Percentiles rank a stretch among this genome's conserved stretches.
Conservation (phyloP, 2,888 invertebrate genomes). For the Pyrrhia umbra region DNA sequence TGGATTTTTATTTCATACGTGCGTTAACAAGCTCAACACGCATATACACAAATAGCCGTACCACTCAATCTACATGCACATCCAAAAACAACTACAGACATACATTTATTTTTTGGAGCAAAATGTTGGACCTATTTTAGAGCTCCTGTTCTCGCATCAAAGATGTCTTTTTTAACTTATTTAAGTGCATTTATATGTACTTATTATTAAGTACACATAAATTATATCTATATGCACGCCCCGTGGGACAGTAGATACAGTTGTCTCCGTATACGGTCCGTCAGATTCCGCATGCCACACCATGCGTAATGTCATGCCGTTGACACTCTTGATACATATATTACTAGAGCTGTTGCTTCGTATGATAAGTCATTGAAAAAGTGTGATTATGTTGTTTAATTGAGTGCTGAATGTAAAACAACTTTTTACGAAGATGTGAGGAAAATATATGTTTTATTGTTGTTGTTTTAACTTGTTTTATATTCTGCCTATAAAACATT, state of each 20-base stretch:
- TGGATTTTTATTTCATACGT: too few relatives aligned
- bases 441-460: too few relatives aligned
- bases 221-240: background rate
- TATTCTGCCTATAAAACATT: too few relatives aligned
- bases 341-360: slow-evolving; percentile 71
- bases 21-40: too few relatives aligned
- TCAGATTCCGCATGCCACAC: slow-evolving; percentile 81
- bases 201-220: background rate
- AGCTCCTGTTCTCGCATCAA: background rate
- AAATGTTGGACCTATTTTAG: background rate
- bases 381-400: background rate
- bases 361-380: background rate
- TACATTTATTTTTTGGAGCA: background rate
- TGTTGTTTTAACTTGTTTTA: too few relatives aligned
- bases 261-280: slow-evolving; percentile 69
- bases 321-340: slow-evolving; percentile 75
- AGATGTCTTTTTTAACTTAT: background rate
- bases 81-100: too few relatives aligned
- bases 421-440: too few relatives aligned
- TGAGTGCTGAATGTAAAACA: background rate
- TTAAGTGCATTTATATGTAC: slow-evolving; percentile 9
- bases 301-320: slow-evolving; percentile 67
- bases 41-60: too few relatives aligned
- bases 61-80: too few relatives aligned
- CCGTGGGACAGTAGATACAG: slow-evolving; percentile 59